Conservation (phyloP, 2,888 invertebrate genomes). For the Prosapia bicincta region DNA sequence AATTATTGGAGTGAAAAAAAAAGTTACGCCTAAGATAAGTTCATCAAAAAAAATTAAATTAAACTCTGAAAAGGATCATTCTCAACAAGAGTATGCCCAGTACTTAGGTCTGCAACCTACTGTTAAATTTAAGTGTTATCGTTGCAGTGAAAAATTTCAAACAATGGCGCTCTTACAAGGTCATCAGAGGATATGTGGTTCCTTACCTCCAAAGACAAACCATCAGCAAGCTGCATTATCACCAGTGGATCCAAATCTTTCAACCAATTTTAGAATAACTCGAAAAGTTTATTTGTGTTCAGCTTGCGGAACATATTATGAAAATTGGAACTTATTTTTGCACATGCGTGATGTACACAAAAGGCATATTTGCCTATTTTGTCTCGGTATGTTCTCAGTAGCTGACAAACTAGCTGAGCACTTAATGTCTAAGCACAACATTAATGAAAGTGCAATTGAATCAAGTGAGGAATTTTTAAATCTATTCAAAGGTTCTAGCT, state of each 20-base stretch:
- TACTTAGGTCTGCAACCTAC: constrained; percentile 68
- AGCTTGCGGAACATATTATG: constrained; percentile 78
- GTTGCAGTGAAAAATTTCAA: constrained; percentile 66
- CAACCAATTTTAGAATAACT: constrained; percentile 60
- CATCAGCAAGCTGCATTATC: constrained; percentile 45
- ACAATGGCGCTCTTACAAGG: constrained; percentile 64
- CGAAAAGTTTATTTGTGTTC: constrained; percentile 77
- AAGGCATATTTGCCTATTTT: constrained; percentile 77
- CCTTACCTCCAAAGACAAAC: constrained; percentile 46
- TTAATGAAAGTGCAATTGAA: constrained; percentile 65
- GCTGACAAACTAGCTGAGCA: constrained; percentile 76
- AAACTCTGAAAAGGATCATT: constrained; percentile 13
- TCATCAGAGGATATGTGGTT: constrained; percentile 62
- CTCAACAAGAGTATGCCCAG: constrained; percentile 60
- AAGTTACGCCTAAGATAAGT: neutral
- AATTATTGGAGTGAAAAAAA: neutral
- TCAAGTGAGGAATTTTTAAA: constrained; percentile 65
- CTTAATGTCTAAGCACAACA: constrained; percentile 72
- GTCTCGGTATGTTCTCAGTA: constrained; percentile 76
- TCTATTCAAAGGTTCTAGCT: constrained; percentile 62
- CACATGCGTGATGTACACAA: constrained; percentile 82
- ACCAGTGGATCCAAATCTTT: constrained; percentile 36
- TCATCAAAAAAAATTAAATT: neutral
- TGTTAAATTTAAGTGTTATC: constrained; percentile 69
- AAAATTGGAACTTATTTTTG: constrained; percentile 80